These are phyloP conservation scores for Stenoptilia bipunctidactyla DNA, from an alignment of 2,888 invertebrate genomes.

Conservation along the genomic window DNA sequence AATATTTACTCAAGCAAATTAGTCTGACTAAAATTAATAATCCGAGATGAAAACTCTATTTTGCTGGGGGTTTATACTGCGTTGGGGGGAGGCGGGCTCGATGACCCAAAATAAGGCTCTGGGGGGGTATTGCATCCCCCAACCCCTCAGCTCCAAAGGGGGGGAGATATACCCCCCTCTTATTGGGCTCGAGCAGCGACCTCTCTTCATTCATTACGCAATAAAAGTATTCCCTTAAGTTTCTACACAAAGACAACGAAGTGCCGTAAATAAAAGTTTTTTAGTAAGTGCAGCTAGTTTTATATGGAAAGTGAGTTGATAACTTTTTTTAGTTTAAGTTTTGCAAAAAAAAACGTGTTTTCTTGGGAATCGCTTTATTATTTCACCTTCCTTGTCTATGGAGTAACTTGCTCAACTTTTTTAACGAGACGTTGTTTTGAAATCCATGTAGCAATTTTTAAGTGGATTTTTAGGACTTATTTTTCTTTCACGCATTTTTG, in stretches of 20 bases:
- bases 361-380: too few relatives aligned
- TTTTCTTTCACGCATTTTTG: too few relatives aligned
- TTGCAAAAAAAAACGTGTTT: too few relatives aligned
- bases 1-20: slow-evolving; percentile 6
- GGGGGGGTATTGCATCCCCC: slow-evolving; percentile 47
- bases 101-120: slow-evolving; percentile 68
- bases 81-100: slow-evolving; percentile 58
- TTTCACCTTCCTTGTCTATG: too few relatives aligned
- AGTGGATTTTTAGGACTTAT: too few relatives aligned
- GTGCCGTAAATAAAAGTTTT: too few relatives aligned
- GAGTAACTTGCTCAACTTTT: too few relatives aligned
- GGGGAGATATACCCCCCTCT: slow-evolving; percentile 22
- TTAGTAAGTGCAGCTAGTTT: too few relatives aligned
- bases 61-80: slow-evolving; percentile 52
- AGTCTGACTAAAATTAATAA: slow-evolving; percentile 43
- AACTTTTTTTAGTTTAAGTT: too few relatives aligned
- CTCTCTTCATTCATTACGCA: slow-evolving; percentile 69
- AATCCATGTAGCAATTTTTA: too few relatives aligned
- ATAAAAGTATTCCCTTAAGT: slow-evolving; percentile 56
- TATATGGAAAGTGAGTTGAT: too few relatives aligned
- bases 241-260: not conserved
- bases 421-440: too few relatives aligned
- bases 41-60: slow-evolving; percentile 56
- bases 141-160: slow-evolving; percentile 15
- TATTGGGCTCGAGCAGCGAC: slow-evolving; percentile 46